A percentile compares a stretch with the other conserved stretches of the same genome.
Conservation (phyloP, 2,797 vertebrate species). For the Myotis pilosus region DNA sequence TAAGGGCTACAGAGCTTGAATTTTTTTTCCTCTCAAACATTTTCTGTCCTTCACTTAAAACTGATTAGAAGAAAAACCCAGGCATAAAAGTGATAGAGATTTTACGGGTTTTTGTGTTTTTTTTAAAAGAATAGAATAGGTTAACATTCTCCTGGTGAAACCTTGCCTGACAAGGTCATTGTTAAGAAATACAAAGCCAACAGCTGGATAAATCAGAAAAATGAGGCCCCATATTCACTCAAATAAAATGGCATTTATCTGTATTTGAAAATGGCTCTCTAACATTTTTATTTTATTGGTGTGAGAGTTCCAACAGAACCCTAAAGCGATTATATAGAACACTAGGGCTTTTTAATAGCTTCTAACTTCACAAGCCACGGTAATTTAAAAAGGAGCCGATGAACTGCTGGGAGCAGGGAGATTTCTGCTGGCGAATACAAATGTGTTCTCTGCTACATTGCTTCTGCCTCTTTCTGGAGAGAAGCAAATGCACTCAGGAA, state of each 20-base stretch:
- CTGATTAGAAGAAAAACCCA: conserved; percentile 15
- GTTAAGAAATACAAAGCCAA: conserved; percentile 34
- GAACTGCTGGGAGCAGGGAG: not conserved
- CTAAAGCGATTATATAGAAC: conserved; percentile 22
- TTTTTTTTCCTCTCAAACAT: not conserved
- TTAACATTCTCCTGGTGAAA: not conserved
- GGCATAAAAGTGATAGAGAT: not conserved
- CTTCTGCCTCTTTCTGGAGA: conserved; percentile 36
- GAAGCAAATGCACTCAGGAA: not conserved
- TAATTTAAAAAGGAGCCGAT: conserved; percentile 36
- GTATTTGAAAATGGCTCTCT: conserved; percentile 35
- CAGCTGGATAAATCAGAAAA: conserved; percentile 13
- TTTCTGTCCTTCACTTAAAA: not conserved
- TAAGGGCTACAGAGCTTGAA: not conserved
- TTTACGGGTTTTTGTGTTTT: not conserved
- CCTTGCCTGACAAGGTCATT: not conserved
- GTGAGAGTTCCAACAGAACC: conserved; percentile 52
- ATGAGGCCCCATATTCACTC: not conserved
- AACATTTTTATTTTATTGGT: conserved; percentile 37
- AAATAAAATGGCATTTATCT: conserved; percentile 52
- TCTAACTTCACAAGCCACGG: not conserved
- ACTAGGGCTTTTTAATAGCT: conserved; percentile 50
- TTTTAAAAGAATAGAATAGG: not conserved
- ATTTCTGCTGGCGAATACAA: conserved; percentile 59
- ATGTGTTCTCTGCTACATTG: not conserved